A percentile compares a stretch with the other conserved stretches of the same genome.
These are phyloP conservation scores for Coilia nasus DNA, from an alignment of 2,797 vertebrate species.

Conservation along the genomic window DNA sequence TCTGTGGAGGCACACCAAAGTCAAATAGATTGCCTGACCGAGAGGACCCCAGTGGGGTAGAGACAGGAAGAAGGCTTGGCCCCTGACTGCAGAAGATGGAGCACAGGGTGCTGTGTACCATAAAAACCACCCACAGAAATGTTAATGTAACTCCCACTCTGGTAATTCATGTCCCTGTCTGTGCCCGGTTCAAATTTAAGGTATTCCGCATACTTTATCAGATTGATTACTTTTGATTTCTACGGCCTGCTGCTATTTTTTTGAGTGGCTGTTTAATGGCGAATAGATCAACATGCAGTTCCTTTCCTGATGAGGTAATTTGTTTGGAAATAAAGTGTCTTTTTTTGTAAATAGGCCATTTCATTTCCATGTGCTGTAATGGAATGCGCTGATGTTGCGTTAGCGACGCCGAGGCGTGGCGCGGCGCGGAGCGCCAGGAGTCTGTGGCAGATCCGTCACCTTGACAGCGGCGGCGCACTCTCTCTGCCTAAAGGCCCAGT, in stretches of 20 bases:
- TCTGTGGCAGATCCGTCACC: neutral
- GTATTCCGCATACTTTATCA: slow-evolving; percentile 69
- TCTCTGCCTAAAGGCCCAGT: neutral
- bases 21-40: neutral
- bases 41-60: neutral
- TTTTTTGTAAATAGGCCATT: slow-evolving; percentile 66
- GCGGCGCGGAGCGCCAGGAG: neutral
- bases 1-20: neutral
- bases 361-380: slow-evolving; percentile 42
- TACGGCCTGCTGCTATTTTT: slow-evolving; percentile 54
- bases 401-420: slow-evolving; percentile 27
- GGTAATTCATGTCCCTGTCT: slow-evolving; percentile 65
- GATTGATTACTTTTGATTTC: slow-evolving; percentile 69
- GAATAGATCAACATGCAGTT: slow-evolving; percentile 68
- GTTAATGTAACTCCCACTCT: slow-evolving; percentile 33
- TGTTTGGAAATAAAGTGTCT: slow-evolving; percentile 69
- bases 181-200: slow-evolving; percentile 63
- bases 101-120: slow-evolving; percentile 29
- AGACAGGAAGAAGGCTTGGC: neutral
- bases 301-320: slow-evolving; percentile 66
- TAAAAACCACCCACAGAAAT: slow-evolving; percentile 42
- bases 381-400: slow-evolving; percentile 42
- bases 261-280: slow-evolving; percentile 68
- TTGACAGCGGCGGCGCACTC: neutral
- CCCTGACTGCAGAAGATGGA: neutral